A percentile compares a stretch with the other conserved stretches of the same genome.
Evolutionary conservation across 2,888 invertebrate species (phyloP).

Genomic region (Chesias legatella): DNA sequence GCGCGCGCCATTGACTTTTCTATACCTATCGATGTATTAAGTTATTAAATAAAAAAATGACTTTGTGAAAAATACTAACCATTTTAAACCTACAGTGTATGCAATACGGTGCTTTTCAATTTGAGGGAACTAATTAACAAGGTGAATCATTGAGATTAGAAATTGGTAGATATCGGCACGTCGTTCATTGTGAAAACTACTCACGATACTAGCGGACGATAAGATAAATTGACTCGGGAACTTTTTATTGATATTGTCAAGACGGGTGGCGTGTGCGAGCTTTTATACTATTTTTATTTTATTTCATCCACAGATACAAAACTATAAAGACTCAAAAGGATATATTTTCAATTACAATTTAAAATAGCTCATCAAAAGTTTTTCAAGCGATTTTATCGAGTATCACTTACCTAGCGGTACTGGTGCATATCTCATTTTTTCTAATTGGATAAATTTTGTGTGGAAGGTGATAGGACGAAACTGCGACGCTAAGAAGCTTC

Average conservation of each 20-base stretch:
- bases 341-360: not conserved
- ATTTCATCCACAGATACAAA: no score
- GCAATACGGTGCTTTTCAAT: conserved; percentile 38
- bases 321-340: conserved; percentile 19
- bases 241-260: conserved; percentile 69
- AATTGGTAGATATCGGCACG: conserved; percentile 77
- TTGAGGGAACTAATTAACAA: conserved; percentile 60
- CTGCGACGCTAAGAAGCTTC: no score
- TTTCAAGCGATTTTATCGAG: no score
- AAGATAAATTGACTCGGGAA: conserved; percentile 73
- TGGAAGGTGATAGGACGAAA: no score
- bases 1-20: conserved; percentile 66
- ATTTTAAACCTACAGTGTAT: conserved; percentile 44
- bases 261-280: conserved; percentile 54
- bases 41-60: conserved; percentile 78
- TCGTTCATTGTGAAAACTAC: conserved; percentile 78
- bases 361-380: no score
- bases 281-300: no score
- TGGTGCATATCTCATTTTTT: no score
- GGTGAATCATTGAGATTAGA: conserved; percentile 78
- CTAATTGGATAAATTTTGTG: no score
- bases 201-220: conserved; percentile 74
- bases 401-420: no score
- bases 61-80: conserved; percentile 29
- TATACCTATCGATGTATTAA: conserved; percentile 73